Evolutionary conservation across 2,113 vertebrate genomes (phyloP).

Genomic region (Ophiodon elongatus): DNA sequence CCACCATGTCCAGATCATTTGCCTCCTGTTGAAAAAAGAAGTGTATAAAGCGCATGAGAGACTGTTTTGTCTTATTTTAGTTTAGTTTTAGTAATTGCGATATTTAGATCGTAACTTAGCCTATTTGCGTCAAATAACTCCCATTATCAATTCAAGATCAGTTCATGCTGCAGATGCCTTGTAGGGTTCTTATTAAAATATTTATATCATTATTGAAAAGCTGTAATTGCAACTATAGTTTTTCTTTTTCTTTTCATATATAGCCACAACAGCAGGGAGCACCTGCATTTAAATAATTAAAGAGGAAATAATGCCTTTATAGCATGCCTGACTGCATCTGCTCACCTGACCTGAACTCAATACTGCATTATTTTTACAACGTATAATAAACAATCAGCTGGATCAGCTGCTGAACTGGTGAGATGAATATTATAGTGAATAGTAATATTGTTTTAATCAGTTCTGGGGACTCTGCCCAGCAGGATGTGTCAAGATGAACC

Average conservation of each 20-base stretch:
- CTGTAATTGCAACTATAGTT: conserved; percentile 18
- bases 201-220: conserved; percentile 25
- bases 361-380: too few species aligned
- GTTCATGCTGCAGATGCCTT: conserved; percentile 24
- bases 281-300: too few species aligned
- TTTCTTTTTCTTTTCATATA: conserved; percentile 22
- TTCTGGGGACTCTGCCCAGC: too few species aligned
- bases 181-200: conserved; percentile 18
- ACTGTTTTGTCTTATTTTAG: conserved; percentile 23
- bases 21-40: conserved; percentile 19
- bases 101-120: conserved; percentile 17
- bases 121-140: conserved; percentile 22
- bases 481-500: too few species aligned
- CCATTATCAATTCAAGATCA: conserved; percentile 8
- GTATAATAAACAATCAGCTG: too few species aligned
- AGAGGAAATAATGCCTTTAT: too few species aligned
- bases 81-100: conserved; percentile 19
- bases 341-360: too few species aligned
- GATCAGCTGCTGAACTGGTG: conserved; percentile 37
- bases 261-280: conserved; percentile 6
- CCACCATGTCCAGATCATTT: background rate
- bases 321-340: too few species aligned
- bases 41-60: background rate
- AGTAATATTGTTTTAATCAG: too few species aligned
- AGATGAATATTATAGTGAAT: background rate